Base-by-base conservation (phyloP, 2,113 vertebrate species). In the Oncorhynchus tshawytscha region DNA sequence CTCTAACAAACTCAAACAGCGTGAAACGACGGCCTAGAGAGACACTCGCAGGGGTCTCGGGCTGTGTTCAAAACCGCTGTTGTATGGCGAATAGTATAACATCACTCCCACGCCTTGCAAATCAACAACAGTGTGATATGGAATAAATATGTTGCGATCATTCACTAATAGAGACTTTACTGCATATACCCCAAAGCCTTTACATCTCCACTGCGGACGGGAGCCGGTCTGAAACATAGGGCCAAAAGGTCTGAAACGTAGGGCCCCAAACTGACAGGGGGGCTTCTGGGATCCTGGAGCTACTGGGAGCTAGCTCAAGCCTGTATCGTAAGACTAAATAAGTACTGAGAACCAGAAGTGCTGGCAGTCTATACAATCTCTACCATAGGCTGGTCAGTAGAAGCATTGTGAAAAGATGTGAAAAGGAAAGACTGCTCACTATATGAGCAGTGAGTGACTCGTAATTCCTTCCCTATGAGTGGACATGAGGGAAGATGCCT, bases 401-500 rank as follows among this genome's bases (percentile, higher is more conserved):
- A 24, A 62, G 59, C n/a, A 62, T 62, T 16, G 34, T 34, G 34
- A 34, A 8, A 22, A n/a, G 51, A 16, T 24, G 62, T 27, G 25
- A 22, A 75, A 57, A 74, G 4, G 25, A 48, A 16, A 8, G 25
- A 77, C 77, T 84, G 9, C 22, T 60, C 12, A 5, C 78, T 71
- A 72, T 2, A 67, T 57, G 2, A 27, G 20, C 25, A 49, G n/a
- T 49, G 69, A 80, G 67, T 57, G 75, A 76, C 64, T 70, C 70
- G 25, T 62, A 8, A 3, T 67, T 24, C 27, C 3, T 48, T 62
- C 77, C 60, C 69, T 71, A 76, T 69, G 74, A 74, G 68, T 67
- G 72, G 18, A 71, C 1, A 20, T 15, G 51, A 73, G 73, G 73
- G 62, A 68, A 67, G 25, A 73, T 22, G 77, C 75, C 70, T 64